Conservation (phyloP, 1,140 invertebrate genomes). For the Papilio polytes region DNA sequence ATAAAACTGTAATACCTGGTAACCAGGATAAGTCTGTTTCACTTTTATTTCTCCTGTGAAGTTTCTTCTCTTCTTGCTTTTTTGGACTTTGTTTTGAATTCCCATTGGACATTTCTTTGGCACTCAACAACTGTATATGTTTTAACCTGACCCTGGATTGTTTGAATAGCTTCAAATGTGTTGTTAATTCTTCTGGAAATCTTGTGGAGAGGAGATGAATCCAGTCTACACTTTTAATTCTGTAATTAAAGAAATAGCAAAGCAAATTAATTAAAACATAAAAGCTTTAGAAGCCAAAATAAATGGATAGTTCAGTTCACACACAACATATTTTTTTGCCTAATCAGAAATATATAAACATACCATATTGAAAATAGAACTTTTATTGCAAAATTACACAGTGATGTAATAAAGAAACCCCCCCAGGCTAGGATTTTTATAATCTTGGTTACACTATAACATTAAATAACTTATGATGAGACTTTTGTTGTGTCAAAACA, state of each 20-base stretch:
- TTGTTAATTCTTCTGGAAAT: conserved; percentile 95
- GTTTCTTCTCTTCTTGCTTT: conserved; percentile 79
- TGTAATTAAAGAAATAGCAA: conserved; percentile 61
- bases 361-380: too few species aligned
- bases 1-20: conserved; percentile 64
- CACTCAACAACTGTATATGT: conserved; percentile 70
- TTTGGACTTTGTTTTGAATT: conserved; percentile 79
- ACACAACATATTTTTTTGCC: too few species aligned
- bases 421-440: too few species aligned
- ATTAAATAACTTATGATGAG: too few species aligned
- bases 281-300: background rate
- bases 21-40: conserved; percentile 89
- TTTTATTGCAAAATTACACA: too few species aligned
- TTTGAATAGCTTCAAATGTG: conserved; percentile 93
- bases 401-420: too few species aligned
- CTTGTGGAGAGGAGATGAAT: conserved; percentile 93
- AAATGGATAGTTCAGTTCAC: background rate
- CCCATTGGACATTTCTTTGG: conserved; percentile 81
- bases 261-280: too few species aligned
- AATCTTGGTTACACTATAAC: too few species aligned
- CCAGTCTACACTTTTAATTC: conserved; percentile 95
- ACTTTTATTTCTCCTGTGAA: conserved; percentile 87
- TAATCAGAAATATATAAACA: too few species aligned
- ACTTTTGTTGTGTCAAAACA: too few species aligned
- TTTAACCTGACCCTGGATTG: conserved; percentile 86